These are phyloP conservation scores for Drosophila leontia DNA, from an alignment of 1,140 invertebrate genomes.

Conservation along the genomic window DNA sequence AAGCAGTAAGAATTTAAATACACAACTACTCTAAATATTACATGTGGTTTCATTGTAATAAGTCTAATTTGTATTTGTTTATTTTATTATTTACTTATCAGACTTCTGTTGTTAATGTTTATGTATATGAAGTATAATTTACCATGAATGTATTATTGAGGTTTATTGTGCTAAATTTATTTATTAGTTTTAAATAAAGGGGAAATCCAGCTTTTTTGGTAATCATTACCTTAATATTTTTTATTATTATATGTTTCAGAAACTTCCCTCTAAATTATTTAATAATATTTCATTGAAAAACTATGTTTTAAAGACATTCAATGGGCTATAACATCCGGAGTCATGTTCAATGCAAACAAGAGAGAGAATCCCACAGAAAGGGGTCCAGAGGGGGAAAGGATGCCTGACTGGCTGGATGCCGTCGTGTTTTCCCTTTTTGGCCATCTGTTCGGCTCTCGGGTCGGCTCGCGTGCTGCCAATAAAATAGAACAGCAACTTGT, in stretches of 20 bases:
- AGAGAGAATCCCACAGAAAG: conserved; percentile 5
- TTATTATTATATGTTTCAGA: background rate
- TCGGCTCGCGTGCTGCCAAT: conserved; percentile 59
- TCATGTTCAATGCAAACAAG: conserved; percentile 52
- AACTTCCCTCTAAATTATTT: background rate
- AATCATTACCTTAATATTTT: no score
- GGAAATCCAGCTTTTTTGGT: no score
- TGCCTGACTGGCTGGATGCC: conserved; percentile 27
- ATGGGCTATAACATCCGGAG: background rate
- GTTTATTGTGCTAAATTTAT: background rate
- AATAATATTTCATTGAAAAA: background rate
- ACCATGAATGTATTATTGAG: no score
- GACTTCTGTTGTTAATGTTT: no score
- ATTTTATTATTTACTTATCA: background rate
- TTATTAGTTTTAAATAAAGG: background rate
- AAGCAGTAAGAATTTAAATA: background rate
- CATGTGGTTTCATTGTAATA: background rate
- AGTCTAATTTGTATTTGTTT: background rate
- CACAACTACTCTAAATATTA: background rate
- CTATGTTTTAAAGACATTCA: background rate
- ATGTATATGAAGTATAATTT: no score
- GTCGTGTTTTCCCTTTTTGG: conserved; percentile 7
- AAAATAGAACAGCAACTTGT: conserved; percentile 66
- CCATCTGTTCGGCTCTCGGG: conserved; percentile 15
- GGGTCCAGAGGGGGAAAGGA: conserved; percentile 17